Percentiles rank a stretch among this genome's conserved stretches.
phyloP scores from a whole-genome alignment of 1,140 invertebrate species.

The Drosophila bocki region DNA sequence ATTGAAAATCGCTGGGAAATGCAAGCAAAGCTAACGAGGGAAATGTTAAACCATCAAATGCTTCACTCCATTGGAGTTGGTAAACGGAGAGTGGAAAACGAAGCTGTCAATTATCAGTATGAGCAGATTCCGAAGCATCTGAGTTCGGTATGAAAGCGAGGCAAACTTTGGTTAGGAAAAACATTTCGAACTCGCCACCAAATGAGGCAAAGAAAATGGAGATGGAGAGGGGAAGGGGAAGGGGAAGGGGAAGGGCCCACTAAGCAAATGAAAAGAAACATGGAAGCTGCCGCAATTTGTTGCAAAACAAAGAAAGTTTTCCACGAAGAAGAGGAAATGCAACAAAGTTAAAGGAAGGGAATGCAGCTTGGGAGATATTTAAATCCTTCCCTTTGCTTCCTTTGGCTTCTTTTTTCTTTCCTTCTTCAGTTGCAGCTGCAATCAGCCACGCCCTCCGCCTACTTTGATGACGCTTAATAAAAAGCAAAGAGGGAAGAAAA shows the following conservation, averaged over 20 bases:
- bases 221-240: neutral
- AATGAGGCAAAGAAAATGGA: conserved; percentile 32
- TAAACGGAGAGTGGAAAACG: conserved; percentile 14
- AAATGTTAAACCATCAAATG: conserved; percentile 28
- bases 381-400: conserved; percentile 20
- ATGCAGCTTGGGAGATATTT: conserved; percentile 39
- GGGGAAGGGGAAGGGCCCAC: neutral
- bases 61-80: conserved; percentile 13
- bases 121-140: neutral
- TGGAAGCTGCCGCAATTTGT: conserved; percentile 59
- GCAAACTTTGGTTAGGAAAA: conserved; percentile 29
- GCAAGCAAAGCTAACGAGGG: conserved; percentile 26
- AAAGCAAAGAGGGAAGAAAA: conserved; percentile 3
- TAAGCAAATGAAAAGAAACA: conserved; percentile 46
- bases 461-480: conserved; percentile 30
- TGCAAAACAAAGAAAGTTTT: conserved; percentile 64
- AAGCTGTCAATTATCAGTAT: conserved; percentile 27
- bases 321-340: conserved; percentile 42
- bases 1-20: conserved; percentile 20
- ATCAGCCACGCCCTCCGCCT: conserved; percentile 44
- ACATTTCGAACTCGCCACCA: conserved; percentile 27
- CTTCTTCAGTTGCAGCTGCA: conserved; percentile 17
- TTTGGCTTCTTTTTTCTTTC: neutral
- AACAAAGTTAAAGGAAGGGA: conserved; percentile 38
- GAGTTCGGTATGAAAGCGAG: neutral